Evolutionary conservation across 2,888 invertebrate species (phyloP).

Genomic region (Vannuccia rotundouncinata): DNA sequence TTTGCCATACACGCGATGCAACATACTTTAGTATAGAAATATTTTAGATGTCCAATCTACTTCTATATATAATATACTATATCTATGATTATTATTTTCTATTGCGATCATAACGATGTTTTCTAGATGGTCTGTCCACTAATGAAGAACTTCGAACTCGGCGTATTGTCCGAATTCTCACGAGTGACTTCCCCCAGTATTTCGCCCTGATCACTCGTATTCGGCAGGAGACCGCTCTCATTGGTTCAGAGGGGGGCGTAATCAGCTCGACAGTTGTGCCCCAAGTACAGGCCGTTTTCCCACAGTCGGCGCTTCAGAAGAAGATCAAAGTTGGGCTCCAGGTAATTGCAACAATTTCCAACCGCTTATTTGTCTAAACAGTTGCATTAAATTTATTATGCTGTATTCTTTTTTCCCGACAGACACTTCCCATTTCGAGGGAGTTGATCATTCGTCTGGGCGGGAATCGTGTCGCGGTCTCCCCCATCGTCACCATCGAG

Average conservation of each 20-base stretch:
- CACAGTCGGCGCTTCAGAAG: slow-evolving; percentile 95
- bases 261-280: slow-evolving; percentile 97
- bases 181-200: slow-evolving; percentile 97
- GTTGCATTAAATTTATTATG: too few species aligned
- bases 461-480: slow-evolving; percentile 95
- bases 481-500: slow-evolving; percentile 97
- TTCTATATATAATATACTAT: too few species aligned
- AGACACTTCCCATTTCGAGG: not conserved
- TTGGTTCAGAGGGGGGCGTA: slow-evolving; percentile 97
- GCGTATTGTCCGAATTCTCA: slow-evolving; percentile 87
- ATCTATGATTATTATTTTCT: too few species aligned
- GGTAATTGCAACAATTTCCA: slow-evolving; percentile 65
- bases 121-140: slow-evolving; percentile 45
- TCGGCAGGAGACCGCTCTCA: slow-evolving; percentile 92
- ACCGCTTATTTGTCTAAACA: not conserved
- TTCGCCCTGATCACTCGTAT: slow-evolving; percentile 97
- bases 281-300: slow-evolving; percentile 97
- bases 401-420: not conserved
- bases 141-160: slow-evolving; percentile 69
- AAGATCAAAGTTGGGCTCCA: slow-evolving; percentile 98
- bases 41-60: too few species aligned
- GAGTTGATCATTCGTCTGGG: not conserved
- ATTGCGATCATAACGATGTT: too few species aligned
- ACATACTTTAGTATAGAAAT: too few species aligned
- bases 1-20: too few species aligned